phyloP scores from a whole-genome alignment of 1,140 invertebrate species.

The Pogonus chalceus region DNA sequence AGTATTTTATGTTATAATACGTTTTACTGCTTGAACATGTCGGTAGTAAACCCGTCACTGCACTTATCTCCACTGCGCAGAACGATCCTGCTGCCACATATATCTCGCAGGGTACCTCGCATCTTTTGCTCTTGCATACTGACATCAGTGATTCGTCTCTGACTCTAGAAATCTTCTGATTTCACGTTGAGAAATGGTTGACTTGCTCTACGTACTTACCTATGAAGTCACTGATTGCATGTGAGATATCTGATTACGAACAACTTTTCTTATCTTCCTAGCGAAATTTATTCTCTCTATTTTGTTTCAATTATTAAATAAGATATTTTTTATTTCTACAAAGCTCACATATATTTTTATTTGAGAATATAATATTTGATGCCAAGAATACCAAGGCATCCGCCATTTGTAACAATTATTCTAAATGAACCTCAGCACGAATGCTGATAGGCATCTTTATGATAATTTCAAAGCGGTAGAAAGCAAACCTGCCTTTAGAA shows the following conservation, averaged over 20 bases:
- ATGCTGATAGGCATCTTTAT: background rate
- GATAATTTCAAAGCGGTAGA: background rate
- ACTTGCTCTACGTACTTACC: too few relatives aligned
- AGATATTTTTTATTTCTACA: too few relatives aligned
- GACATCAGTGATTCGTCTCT: background rate
- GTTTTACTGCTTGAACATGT: background rate
- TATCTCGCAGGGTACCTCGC: background rate
- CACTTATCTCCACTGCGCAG: background rate
- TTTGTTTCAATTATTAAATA: too few relatives aligned
- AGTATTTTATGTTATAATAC: constrained; percentile 4
- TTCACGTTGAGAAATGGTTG: too few relatives aligned
- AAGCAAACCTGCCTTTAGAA: too few relatives aligned
- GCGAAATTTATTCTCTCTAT: too few relatives aligned
- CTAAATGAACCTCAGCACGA: background rate
- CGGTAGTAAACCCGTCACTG: background rate
- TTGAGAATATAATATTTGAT: background rate
- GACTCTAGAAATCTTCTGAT: too few relatives aligned
- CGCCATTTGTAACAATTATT: constrained; percentile 1
- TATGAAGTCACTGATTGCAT: too few relatives aligned
- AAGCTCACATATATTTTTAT: background rate
- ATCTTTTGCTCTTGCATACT: background rate
- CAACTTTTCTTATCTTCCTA: too few relatives aligned
- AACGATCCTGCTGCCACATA: too few relatives aligned
- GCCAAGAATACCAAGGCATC: background rate
- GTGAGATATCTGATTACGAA: too few relatives aligned